Evolutionary conservation across 2,888 invertebrate species (phyloP), one percentile per base, ranked within the genome.

Genomic region (Apamea anceps): DNA sequence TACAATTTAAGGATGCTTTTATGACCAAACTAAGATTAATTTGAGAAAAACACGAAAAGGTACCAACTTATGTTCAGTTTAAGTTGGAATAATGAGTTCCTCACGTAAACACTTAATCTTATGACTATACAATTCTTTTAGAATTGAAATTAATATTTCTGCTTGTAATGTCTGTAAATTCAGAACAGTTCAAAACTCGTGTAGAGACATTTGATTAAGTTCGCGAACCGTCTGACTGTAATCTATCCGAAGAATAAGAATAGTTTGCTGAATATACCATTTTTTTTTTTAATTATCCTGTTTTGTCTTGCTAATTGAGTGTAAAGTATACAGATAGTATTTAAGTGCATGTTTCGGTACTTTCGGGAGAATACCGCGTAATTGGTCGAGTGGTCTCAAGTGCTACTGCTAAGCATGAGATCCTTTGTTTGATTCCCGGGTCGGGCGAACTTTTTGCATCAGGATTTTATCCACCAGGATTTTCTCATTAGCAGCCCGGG

Each of bases 21-120:
- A 72, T 45, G 42, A 51, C n/a, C 10, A 37, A 83, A 79, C 54
- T 72, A 72, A 82, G 54, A 74, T 84, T 66, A 54, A 18, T 76
- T 68, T 71, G 42, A 0, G n/a, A 42, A 75, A 65, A 77, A 60
- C 13, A 74, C 62, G 79, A 80, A 70, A 45, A 71, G 0, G 25
- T 48, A 12, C 28, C 12, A 21, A 48, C 12, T 70, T 48, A 54
- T 66, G 62, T 81, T 71, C 6, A 37, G 42, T 48, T 74, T 21
- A 70, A 60, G 48, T 57, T 71, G n/a, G 25, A 37, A 67, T 77
- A 72, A 74, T 83, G 65, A 82, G 65, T 28, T 82, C 67, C 54
- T 57, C 37, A 62, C 45, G 37, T 48, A 18, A 68, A 45, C 45
- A 18, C 10, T 15, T 77, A 54, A 72, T 63, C 15, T 54, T 57